These are phyloP conservation scores for Opisthocomus hoazin DNA, from an alignment of 2,113 vertebrate genomes.

Conservation along the genomic window DNA sequence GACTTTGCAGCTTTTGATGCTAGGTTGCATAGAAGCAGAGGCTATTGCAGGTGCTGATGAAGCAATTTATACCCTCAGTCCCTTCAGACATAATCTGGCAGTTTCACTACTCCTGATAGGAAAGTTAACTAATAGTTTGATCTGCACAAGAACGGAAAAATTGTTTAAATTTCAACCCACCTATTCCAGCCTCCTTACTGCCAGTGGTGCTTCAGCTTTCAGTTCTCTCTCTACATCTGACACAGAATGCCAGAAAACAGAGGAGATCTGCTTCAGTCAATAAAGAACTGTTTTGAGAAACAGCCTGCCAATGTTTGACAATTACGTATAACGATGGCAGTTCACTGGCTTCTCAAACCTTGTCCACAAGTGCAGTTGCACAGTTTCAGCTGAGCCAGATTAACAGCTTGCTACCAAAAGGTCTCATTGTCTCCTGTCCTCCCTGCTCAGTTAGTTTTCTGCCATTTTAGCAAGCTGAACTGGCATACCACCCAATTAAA, in stretches of 20 bases:
- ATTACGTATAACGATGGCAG: not conserved
- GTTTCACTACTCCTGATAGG: not conserved
- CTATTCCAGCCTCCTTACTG: not conserved
- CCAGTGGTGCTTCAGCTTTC: not conserved
- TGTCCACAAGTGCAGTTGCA: not conserved
- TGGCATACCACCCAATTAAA: not conserved
- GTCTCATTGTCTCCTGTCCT: not conserved
- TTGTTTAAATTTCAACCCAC: not conserved
- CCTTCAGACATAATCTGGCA: not conserved
- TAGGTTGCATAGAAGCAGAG: not conserved
- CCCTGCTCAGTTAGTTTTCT: not conserved
- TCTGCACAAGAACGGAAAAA: not conserved
- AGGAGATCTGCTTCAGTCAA: not conserved
- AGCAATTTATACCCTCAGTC: not conserved
- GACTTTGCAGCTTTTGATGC: not conserved
- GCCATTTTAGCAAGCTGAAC: not conserved
- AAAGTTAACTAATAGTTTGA: not conserved
- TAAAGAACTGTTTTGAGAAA: not conserved
- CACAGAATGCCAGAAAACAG: not conserved
- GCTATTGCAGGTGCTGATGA: not conserved
- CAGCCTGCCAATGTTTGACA: not conserved
- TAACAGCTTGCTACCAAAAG: not conserved
- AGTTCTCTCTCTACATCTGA: not conserved
- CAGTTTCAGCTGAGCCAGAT: not conserved
- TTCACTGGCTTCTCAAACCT: not conserved